phyloP scores from a whole-genome alignment of 2,113 vertebrate genomes.

The Nanorana parkeri region DNA sequence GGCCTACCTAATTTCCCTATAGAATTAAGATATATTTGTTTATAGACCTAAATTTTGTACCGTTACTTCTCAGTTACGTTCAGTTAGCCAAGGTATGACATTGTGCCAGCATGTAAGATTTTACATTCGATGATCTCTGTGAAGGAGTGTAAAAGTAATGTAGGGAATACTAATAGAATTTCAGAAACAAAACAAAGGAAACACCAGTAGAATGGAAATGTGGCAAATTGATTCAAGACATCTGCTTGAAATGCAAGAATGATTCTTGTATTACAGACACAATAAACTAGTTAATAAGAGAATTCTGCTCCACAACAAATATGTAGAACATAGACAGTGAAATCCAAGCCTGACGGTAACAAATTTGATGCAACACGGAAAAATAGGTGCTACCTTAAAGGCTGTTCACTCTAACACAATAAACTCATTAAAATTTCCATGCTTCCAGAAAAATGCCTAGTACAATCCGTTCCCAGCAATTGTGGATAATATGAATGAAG shows the following conservation, averaged over 20 bases:
- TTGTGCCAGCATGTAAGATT: constrained; percentile 37
- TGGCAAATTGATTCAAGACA: constrained; percentile 52
- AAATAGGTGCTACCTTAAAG: constrained; percentile 48
- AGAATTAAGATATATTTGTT: not conserved
- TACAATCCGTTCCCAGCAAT: constrained; percentile 64
- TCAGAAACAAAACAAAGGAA: constrained; percentile 55
- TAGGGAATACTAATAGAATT: constrained; percentile 55
- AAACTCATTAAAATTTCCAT: constrained; percentile 60
- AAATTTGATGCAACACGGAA: constrained; percentile 55
- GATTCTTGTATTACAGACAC: constrained; percentile 54
- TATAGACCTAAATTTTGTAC: not conserved
- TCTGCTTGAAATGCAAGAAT: constrained; percentile 57
- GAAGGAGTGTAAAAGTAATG: constrained; percentile 34
- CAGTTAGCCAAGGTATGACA: constrained; percentile 14
- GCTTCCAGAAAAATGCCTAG: constrained; percentile 63
- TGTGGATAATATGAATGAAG: constrained; percentile 65
- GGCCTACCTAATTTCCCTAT: no score
- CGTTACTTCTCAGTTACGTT: not conserved
- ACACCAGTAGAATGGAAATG: constrained; percentile 50
- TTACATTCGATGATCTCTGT: constrained; percentile 45
- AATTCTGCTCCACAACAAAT: constrained; percentile 49
- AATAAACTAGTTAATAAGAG: constrained; percentile 55
- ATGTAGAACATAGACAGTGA: not conserved
- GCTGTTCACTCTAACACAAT: constrained; percentile 65
- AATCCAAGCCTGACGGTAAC: constrained; percentile 15